Conservation (phyloP, 2,113 vertebrate genomes). For the Eretmochelys imbricata region DNA sequence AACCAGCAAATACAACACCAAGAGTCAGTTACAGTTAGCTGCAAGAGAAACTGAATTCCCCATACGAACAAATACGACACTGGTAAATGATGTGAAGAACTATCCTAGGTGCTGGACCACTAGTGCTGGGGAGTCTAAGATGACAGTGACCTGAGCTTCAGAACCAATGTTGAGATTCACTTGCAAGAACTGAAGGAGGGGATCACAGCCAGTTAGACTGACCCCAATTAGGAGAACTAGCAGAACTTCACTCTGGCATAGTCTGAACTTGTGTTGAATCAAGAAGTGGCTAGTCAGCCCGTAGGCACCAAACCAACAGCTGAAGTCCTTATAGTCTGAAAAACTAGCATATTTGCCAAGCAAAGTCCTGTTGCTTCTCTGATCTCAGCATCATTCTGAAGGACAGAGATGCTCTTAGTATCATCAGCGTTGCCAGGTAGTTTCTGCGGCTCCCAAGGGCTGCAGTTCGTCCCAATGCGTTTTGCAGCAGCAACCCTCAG, state of each 20-base stretch:
- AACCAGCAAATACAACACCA: neutral
- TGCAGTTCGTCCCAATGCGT: rapidly evolving
- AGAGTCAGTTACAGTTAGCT: neutral
- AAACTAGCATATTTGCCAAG: rapidly evolving
- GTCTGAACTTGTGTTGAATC: neutral
- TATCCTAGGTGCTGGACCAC: neutral
- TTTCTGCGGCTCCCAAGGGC: neutral
- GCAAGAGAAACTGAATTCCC: neutral
- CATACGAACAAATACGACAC: rapidly evolving
- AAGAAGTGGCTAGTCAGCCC: neutral
- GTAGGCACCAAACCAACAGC: neutral
- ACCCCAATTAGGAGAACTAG: neutral
- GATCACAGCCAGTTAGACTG: rapidly evolving
- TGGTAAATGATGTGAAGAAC: neutral
- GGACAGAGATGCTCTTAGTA: neutral
- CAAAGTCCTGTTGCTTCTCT: neutral
- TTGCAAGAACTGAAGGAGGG: neutral
- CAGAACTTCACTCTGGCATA: neutral
- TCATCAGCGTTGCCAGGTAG: neutral
- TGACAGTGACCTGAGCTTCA: neutral
- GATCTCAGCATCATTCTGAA: neutral
- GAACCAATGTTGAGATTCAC: rapidly evolving
- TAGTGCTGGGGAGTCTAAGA: rapidly evolving
- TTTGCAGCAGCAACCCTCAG: neutral
- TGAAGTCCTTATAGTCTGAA: neutral